phyloP scores from a whole-genome alignment of 2,797 vertebrate genomes.

The Gephyroberyx darwinii region DNA sequence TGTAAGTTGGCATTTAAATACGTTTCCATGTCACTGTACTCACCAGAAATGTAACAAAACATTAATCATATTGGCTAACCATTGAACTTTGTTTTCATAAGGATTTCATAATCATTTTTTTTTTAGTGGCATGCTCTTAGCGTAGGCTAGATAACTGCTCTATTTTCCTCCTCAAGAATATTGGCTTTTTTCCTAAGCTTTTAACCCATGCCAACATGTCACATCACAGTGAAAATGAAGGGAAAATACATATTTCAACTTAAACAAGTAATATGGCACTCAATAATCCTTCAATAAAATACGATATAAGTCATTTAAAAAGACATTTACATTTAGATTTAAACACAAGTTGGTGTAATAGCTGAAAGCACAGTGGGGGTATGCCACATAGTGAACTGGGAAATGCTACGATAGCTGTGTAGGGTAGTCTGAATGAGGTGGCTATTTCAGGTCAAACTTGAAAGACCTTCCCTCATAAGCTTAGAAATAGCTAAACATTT shows the following conservation, averaged over 20 bases:
- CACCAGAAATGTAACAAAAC: conserved; percentile 57
- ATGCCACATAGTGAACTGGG: background rate
- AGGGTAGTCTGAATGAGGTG: background rate
- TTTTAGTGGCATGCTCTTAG: conserved; percentile 20
- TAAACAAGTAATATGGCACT: conserved; percentile 6
- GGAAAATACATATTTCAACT: conserved; percentile 8
- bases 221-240: background rate
- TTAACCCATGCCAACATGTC: background rate
- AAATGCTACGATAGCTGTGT: background rate
- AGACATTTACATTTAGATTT: background rate
- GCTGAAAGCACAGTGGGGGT: background rate
- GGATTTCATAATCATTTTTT: conserved; percentile 34
- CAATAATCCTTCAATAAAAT: conserved; percentile 1
- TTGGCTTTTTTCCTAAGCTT: conserved; percentile 7
- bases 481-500: background rate
- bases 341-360: background rate
- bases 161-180: conserved; percentile 20
- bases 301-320: background rate
- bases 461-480: background rate
- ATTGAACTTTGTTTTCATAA: conserved; percentile 24
- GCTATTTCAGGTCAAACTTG: background rate
- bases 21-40: conserved; percentile 58
- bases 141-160: conserved; percentile 26
- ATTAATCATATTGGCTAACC: conserved; percentile 65
- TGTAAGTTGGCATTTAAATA: conserved; percentile 64